These are phyloP conservation scores for Equus przewalskii DNA, from an alignment of 2,113 vertebrate species.

Conservation along the genomic window DNA sequence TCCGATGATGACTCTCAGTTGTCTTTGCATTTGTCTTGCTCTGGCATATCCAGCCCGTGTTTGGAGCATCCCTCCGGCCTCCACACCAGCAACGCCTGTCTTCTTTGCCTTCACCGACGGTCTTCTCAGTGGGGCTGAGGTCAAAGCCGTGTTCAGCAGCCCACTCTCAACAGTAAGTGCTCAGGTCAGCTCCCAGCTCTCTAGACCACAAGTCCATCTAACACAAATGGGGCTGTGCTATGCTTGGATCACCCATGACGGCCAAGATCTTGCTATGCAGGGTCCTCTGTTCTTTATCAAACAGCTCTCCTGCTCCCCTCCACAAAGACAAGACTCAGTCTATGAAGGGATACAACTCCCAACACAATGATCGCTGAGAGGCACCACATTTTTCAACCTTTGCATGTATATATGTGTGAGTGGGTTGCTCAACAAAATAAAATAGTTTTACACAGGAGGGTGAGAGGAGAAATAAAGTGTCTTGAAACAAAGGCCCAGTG, in stretches of 20 bases:
- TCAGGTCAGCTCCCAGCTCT: not conserved
- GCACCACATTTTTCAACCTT: not conserved
- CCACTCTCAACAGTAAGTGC: not conserved
- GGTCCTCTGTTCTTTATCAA: not conserved
- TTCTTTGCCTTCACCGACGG: not conserved
- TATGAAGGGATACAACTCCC: not conserved
- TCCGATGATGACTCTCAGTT: not conserved
- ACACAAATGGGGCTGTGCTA: no score
- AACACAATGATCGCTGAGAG: not conserved
- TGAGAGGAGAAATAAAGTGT: not conserved
- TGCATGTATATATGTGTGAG: fast-evolving
- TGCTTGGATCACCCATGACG: not conserved
- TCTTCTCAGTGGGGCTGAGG: not conserved
- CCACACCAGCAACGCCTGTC: not conserved
- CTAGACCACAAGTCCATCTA: not conserved
- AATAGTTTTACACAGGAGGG: not conserved
- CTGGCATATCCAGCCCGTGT: not conserved
- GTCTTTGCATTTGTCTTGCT: not conserved
- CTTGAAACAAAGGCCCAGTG: not conserved
- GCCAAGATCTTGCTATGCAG: not conserved
- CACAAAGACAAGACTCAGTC: not conserved
- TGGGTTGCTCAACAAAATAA: not conserved
- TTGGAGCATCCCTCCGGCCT: not conserved
- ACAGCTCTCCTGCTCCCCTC: not conserved
- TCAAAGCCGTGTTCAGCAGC: not conserved